Evolutionary conservation across 92 coral and sea anemone species (phyloP).

Genomic region (Zoanthus gigantus): DNA sequence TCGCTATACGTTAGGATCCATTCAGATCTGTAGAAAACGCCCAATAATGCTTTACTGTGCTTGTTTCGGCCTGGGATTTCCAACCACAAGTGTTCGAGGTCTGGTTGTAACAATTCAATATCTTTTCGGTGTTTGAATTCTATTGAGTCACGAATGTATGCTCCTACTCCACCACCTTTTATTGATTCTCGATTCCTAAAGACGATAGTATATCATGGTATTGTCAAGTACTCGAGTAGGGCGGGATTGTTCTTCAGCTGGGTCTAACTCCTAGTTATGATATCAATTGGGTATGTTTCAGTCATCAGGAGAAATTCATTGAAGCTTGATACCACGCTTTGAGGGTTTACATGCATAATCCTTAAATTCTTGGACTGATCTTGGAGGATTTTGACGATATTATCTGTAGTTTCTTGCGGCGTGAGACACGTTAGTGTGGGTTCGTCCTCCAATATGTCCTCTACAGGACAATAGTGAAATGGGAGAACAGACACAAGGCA

Average conservation of each 20-base stretch:
- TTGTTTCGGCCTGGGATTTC: conserved; percentile 16
- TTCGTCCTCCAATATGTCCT: conserved; percentile 49
- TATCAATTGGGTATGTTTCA: conserved; percentile 25
- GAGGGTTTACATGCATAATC: conserved; percentile 8
- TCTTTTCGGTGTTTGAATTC: conserved; percentile 54
- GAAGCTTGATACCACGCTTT: conserved; percentile 1
- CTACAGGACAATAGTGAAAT: conserved; percentile 37
- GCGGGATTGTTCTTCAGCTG: conserved; percentile 31
- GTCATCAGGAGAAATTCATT: background rate
- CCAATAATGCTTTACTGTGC: conserved; percentile 49
- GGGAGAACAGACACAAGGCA: conserved; percentile 52
- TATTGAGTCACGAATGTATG: conserved; percentile 38
- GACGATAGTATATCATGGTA: conserved; percentile 42
- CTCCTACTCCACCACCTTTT: conserved; percentile 28
- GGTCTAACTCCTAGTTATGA: conserved; percentile 29
- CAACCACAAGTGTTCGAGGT: conserved; percentile 63
- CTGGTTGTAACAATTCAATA: conserved; percentile 5
- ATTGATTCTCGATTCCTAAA: conserved; percentile 62
- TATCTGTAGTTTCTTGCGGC: conserved; percentile 34
- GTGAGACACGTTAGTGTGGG: conserved; percentile 40
- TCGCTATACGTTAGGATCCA: conserved; percentile 38
- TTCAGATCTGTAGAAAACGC: conserved; percentile 53
- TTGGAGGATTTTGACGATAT: conserved; percentile 29
- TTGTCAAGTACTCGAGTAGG: conserved; percentile 43
- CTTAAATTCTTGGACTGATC: background rate